Percentiles rank a stretch among this genome's conserved stretches.
These are phyloP conservation scores for Chloroceryle inda DNA, from an alignment of 2,797 vertebrate genomes.

Conservation along the genomic window DNA sequence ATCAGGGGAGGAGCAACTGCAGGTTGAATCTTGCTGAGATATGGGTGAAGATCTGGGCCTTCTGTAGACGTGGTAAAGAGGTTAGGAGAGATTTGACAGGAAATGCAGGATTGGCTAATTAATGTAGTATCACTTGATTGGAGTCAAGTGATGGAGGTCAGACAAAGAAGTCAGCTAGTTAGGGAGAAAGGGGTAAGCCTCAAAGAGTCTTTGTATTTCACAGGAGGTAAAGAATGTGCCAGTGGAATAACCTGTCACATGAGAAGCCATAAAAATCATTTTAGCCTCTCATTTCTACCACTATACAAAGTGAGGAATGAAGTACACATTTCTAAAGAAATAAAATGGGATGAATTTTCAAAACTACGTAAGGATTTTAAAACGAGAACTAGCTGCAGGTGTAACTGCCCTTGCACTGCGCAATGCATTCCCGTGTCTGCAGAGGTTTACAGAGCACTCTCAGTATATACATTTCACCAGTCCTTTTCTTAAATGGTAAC, in stretches of 20 bases:
- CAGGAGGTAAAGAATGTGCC: background rate
- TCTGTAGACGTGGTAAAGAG: background rate
- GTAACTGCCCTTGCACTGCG: background rate
- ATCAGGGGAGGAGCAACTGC: background rate
- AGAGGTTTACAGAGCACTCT: background rate
- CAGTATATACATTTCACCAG: background rate
- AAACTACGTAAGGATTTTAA: background rate
- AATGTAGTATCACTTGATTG: background rate
- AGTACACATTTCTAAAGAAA: background rate
- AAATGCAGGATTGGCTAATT: background rate
- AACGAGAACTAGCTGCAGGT: background rate
- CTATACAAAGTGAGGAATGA: constrained; percentile 1
- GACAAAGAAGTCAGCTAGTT: background rate
- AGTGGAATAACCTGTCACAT: background rate
- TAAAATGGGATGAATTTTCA: background rate
- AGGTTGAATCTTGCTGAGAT: background rate
- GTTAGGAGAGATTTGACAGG: background rate
- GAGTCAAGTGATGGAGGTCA: background rate
- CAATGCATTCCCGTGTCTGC: background rate
- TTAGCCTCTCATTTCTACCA: background rate
- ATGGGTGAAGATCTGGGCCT: background rate
- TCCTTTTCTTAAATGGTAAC: background rate
- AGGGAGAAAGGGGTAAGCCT: background rate
- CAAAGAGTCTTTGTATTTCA: background rate
- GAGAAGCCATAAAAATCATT: background rate